Evolutionary conservation across 2,888 invertebrate species (phyloP), one percentile per base, ranked within the genome.

Genomic region (Perizoma flavofasciatum): DNA sequence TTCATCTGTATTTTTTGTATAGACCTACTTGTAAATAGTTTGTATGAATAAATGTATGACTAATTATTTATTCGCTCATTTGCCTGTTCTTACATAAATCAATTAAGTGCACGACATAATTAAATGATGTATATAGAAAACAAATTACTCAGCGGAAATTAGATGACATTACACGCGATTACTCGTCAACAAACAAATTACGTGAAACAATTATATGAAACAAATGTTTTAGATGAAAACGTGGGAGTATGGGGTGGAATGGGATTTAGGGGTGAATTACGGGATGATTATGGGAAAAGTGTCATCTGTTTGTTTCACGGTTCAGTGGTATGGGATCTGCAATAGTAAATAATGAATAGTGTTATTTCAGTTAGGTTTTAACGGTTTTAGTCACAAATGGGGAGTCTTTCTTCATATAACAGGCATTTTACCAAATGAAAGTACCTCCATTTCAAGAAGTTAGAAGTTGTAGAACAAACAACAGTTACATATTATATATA

Each of bases 261-360:
- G 35, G 33, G 45, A 22, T 45, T 10, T 22, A 7, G 40, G 48
- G 45, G 44, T 10, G 22, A 22, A 22, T 62, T 64, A 60, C 58
- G 69, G 62, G 79, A 77, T 88, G 83, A 83, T 83, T 82, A 87
- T 90, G 91, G 82, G 91, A 92, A 89, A 68, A 45, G 53, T 78
- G 82, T 91, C 91, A 91, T 91, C 88, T 91, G 91, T 63, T 58
- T 47, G 50, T 51, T 81, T 82, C 75, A 83, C 78, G 88, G 81
- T 78, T 80, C 79, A 88, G 68, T 81, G 72, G 77, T 81, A 82
- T 81, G 85, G 83, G 86, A 53, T 41, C 50, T 33, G 45, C n/a
- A 48, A 39, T 47, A 33, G 8, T 49, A 22, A 22, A 22, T 22
- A 22, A 22, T 22, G 22, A 3, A 3, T 22, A 22, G 1, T 22